Base-by-base conservation (phyloP, 2,888 invertebrate genomes). In the Hyppa rectilinea region DNA sequence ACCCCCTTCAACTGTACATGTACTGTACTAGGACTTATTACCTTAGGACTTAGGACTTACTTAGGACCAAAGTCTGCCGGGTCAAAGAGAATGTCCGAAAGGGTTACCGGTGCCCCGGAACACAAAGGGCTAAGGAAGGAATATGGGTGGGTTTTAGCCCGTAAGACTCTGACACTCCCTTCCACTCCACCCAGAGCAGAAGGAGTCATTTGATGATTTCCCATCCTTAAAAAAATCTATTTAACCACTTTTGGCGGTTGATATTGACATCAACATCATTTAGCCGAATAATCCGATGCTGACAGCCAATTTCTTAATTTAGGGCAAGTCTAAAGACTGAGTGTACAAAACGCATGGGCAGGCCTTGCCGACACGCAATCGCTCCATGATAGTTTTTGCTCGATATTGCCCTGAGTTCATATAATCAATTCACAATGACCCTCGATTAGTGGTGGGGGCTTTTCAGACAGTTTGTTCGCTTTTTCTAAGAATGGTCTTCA, bases 381-480 rank as follows among this genome's bases (percentile, higher is more conserved):
- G 5, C 29, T 47, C 7, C 26, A 47, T 71, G 23, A 47, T 40
- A 47, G 53, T 64, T 71, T 71, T 71, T 74, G 71, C 29, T 40
- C 29, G 14, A 55, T 23, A 74, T 26, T 53, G 23, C 36, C 2
- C 20, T 45, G 4, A 43, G 52, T 71, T 74, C 20, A 73, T 63
- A 26, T 36, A 38, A 53, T 73, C 26, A 29, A 40, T 53, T 45
- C 36, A 10, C 14, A 31, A 38, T 62, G 62, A 53, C 34, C n/a
- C 34, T 14, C 20, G 7, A 29, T 71, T 40, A 63, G 20, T 53
- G 12, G 6, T 2, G 17, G 20, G 17, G 1, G 34, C 1, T 56
- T 58, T 5, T 9, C 6, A 45, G 1, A 45, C 43, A 52, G 61
- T 52, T 26, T 17, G 20, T 52, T 71, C 72, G 6, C 5, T 20